Percentiles rank a stretch among this genome's conserved stretches.
Evolutionary conservation across 2,797 vertebrate species (phyloP).

Genomic region (Babyrousa celebensis): DNA sequence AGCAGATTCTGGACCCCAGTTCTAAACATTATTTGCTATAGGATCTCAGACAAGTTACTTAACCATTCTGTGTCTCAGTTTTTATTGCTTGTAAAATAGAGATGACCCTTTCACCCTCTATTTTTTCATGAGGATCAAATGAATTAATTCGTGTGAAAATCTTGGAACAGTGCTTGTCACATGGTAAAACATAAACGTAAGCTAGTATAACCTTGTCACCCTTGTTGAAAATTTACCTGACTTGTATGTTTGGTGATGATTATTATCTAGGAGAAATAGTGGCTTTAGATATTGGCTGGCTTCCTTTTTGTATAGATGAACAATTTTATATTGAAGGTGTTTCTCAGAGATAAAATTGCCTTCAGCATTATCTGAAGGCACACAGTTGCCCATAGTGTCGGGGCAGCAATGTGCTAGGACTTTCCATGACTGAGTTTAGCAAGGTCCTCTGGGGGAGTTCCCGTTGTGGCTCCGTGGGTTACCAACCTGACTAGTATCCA

Average conservation of each 20-base stretch:
- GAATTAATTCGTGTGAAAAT: neutral
- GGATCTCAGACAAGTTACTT: neutral
- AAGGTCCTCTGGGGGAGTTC: neutral
- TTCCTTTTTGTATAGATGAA: conserved; percentile 52
- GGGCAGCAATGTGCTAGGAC: neutral
- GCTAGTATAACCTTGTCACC: neutral
- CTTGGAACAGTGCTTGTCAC: neutral
- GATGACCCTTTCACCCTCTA: neutral
- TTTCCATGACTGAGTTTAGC: neutral
- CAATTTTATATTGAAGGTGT: neutral
- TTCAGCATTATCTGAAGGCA: neutral
- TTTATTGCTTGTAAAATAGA: neutral
- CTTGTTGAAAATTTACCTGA: neutral
- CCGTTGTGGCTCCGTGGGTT: too few species aligned
- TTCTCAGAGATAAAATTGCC: neutral
- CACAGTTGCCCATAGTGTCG: neutral
- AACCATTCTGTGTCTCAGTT: neutral
- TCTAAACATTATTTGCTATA: neutral
- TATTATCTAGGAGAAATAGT: conserved; percentile 5
- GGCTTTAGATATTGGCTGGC: neutral
- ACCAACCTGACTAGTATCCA: too few species aligned
- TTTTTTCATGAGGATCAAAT: conserved; percentile 1
- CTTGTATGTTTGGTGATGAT: conserved; percentile 7
- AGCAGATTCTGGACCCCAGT: neutral
- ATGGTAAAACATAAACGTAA: neutral